phyloP scores from a whole-genome alignment of 2,113 vertebrate genomes.

The Riparia riparia region DNA sequence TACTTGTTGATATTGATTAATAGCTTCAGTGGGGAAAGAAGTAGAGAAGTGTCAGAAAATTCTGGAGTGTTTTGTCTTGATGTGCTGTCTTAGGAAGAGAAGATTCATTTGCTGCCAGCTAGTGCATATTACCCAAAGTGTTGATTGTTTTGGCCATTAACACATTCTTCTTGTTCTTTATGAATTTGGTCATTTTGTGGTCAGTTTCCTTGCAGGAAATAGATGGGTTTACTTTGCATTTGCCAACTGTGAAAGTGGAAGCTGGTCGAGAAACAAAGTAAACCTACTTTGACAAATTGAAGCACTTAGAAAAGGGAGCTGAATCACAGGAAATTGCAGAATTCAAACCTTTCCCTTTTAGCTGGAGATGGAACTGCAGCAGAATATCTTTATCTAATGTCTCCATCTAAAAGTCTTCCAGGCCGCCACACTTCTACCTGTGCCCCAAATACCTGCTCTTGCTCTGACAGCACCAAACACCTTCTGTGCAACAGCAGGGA shows the following conservation, averaged over 20 bases:
- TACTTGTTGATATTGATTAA: background rate
- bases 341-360: background rate
- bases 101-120: background rate
- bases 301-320: accelerated
- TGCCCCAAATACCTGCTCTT: background rate
- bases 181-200: background rate
- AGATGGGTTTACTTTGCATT: background rate
- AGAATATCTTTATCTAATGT: background rate
- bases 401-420: background rate
- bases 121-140: background rate
- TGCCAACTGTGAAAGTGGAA: background rate
- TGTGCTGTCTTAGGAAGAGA: accelerated
- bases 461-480: background rate
- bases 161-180: background rate
- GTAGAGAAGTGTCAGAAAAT: background rate
- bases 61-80: background rate
- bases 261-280: background rate
- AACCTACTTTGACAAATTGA: background rate
- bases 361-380: background rate
- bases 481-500: background rate
- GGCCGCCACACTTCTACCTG: background rate
- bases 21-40: background rate
- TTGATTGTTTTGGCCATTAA: background rate
- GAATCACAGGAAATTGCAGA: background rate
- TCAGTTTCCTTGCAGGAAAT: background rate